A percentile compares a stretch with the other conserved stretches of the same genome.
phyloP scores from a whole-genome alignment of 2,888 invertebrate genomes.

The Agrochola lota region DNA sequence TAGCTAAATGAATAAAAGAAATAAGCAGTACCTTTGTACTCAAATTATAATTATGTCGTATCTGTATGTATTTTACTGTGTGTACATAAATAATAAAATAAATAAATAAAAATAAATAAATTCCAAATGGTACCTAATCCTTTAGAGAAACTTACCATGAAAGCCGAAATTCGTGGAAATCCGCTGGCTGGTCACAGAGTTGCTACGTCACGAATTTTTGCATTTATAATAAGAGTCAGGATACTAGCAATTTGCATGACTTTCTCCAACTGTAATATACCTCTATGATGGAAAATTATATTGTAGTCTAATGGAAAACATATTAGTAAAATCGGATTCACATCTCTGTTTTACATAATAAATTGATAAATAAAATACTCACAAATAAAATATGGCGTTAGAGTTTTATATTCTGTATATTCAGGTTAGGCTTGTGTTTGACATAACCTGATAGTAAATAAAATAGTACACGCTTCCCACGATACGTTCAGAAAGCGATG shows the following conservation, averaged over 20 bases:
- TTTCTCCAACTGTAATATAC: conserved; percentile 15
- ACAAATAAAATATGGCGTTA: conserved; percentile 2
- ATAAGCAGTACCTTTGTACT: too few relatives aligned
- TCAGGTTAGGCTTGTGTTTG: conserved; percentile 2
- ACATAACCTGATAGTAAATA: conserved; percentile 31
- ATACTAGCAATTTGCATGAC: conserved; percentile 16
- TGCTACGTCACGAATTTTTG: background rate
- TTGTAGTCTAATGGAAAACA: conserved; percentile 11
- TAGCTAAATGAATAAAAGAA: too few relatives aligned
- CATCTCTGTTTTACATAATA: conserved; percentile 1
- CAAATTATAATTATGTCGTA: too few relatives aligned
- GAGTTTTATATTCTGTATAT: background rate
- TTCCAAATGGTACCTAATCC: background rate
- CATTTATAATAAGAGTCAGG: conserved; percentile 12
- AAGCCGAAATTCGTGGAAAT: background rate
- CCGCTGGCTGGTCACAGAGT: background rate
- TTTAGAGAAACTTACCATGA: background rate
- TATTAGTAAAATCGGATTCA: conserved; percentile 26
- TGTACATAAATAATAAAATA: too few relatives aligned
- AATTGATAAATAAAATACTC: conserved; percentile 11
- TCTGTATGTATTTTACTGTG: too few relatives aligned
- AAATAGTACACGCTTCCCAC: conserved; percentile 27
- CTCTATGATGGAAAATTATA: background rate
- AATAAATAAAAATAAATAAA: too few relatives aligned
- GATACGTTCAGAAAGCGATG: conserved; percentile 29